phyloP scores from a whole-genome alignment of 2,113 vertebrate species.

The Galeopterus variegatus region DNA sequence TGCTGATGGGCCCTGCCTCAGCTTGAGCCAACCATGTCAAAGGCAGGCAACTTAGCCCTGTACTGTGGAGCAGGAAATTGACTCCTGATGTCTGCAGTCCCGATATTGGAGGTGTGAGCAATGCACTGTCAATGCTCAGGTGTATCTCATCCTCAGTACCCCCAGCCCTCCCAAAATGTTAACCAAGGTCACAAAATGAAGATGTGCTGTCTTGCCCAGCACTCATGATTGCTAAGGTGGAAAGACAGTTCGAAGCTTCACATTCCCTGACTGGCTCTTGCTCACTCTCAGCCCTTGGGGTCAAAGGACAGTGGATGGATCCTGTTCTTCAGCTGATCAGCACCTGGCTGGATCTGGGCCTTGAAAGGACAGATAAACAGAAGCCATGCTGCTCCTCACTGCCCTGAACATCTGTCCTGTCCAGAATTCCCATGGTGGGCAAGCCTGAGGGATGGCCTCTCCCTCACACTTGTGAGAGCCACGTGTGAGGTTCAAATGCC shows the following conservation, averaged over 20 bases:
- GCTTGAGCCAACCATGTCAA: not conserved
- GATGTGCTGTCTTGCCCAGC: not conserved
- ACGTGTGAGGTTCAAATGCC: not conserved
- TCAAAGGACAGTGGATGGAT: not conserved
- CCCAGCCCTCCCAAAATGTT: not conserved
- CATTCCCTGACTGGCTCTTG: not conserved
- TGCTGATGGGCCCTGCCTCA: not conserved
- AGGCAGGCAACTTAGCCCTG: not conserved
- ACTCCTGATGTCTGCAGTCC: not conserved
- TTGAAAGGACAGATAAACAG: not conserved
- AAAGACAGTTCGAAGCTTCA: not conserved
- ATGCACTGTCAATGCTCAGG: not conserved
- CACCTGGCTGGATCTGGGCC: not conserved
- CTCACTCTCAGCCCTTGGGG: not conserved
- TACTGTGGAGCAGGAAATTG: not conserved
- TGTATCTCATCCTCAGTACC: not conserved
- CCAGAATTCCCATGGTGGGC: not conserved
- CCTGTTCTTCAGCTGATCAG: not conserved
- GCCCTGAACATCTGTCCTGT: not conserved
- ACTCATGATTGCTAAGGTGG: not conserved
- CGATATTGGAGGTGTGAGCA: not conserved
- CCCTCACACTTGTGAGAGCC: not conserved
- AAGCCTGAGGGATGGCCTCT: not conserved
- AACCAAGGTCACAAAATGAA: not conserved
- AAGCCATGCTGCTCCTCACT: not conserved